phyloP scores from a whole-genome alignment of 2,888 invertebrate species.

The Drosophila formosana region DNA sequence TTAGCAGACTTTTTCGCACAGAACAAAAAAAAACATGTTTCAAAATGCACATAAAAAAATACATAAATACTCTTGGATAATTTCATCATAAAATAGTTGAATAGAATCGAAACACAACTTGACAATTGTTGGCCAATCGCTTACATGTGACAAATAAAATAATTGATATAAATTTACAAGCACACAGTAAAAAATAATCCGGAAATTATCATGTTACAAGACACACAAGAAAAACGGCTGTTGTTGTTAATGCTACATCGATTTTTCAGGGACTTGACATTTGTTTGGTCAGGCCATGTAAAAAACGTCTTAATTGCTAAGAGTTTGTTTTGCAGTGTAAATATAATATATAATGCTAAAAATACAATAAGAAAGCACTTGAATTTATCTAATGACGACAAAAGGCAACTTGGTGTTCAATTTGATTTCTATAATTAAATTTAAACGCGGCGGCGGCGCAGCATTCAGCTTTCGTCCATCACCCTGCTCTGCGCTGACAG shows the following conservation, averaged over 20 bases:
- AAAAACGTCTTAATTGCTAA: slow-evolving; percentile 29
- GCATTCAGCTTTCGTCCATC: background rate
- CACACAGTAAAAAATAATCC: slow-evolving; percentile 11
- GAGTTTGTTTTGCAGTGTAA: slow-evolving; percentile 27
- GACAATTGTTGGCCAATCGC: slow-evolving; percentile 34
- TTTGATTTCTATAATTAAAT: slow-evolving; percentile 28
- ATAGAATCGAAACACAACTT: slow-evolving; percentile 26
- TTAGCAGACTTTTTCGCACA: slow-evolving; percentile 20
- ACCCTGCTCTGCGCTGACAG: slow-evolving; percentile 4
- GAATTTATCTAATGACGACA: slow-evolving; percentile 65
- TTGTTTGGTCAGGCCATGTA: slow-evolving; percentile 27
- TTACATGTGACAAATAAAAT: slow-evolving; percentile 36
- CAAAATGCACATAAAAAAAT: slow-evolving; percentile 28
- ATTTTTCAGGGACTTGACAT: slow-evolving; percentile 12
- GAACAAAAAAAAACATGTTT: slow-evolving; percentile 26
- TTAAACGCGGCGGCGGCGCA: slow-evolving; percentile 8
- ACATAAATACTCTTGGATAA: slow-evolving; percentile 67
- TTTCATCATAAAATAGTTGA: slow-evolving; percentile 41
- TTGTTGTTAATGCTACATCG: slow-evolving; percentile 2
- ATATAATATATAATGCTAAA: slow-evolving; percentile 43
- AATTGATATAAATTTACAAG: slow-evolving; percentile 14
- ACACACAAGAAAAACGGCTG: slow-evolving; percentile 10
- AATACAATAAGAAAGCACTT: slow-evolving; percentile 78
- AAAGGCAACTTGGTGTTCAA: slow-evolving; percentile 81
- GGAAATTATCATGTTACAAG: slow-evolving; percentile 12